Evolutionary conservation across 2,797 vertebrate species (phyloP).

Genomic region (Lophius americanus): DNA sequence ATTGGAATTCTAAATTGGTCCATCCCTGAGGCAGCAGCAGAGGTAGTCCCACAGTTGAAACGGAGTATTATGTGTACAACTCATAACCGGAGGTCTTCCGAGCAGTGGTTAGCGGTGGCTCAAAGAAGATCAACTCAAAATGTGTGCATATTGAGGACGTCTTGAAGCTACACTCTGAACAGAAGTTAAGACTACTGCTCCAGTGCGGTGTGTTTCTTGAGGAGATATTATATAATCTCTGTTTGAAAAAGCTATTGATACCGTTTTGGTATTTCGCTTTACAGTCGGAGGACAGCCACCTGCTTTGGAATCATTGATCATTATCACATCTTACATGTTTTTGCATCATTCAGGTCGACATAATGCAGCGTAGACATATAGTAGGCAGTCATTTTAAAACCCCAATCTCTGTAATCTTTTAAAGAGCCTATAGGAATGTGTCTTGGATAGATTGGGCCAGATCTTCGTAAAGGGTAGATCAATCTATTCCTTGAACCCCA

Average conservation of each 20-base stretch:
- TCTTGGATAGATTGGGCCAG: not conserved
- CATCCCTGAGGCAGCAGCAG: too few relatives aligned
- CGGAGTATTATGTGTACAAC: too few relatives aligned
- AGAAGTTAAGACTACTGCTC: too few relatives aligned
- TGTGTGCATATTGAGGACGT: too few relatives aligned
- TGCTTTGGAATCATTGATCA: conserved; percentile 37
- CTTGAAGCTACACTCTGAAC: too few relatives aligned
- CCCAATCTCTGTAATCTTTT: conserved; percentile 13
- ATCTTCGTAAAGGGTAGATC: conserved; percentile 20
- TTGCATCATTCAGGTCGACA: conserved; percentile 34
- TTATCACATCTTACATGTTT: conserved; percentile 46
- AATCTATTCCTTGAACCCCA: conserved; percentile 8
- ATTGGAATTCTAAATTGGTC: too few relatives aligned
- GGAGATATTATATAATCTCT: too few relatives aligned
- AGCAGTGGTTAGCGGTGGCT: too few relatives aligned
- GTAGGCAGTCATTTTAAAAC: conserved; percentile 31
- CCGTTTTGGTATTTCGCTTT: conserved; percentile 44
- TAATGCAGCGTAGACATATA: conserved; percentile 15
- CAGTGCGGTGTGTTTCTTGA: too few relatives aligned
- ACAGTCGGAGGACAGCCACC: conserved; percentile 32
- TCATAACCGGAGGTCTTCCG: too few relatives aligned
- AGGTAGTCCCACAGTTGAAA: too few relatives aligned
- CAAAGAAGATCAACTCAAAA: too few relatives aligned
- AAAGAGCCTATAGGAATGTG: conserved; percentile 4
- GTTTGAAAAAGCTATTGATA: conserved; percentile 1